Conservation (phyloP, 2,113 vertebrate genomes). For the Petromus typicus region DNA sequence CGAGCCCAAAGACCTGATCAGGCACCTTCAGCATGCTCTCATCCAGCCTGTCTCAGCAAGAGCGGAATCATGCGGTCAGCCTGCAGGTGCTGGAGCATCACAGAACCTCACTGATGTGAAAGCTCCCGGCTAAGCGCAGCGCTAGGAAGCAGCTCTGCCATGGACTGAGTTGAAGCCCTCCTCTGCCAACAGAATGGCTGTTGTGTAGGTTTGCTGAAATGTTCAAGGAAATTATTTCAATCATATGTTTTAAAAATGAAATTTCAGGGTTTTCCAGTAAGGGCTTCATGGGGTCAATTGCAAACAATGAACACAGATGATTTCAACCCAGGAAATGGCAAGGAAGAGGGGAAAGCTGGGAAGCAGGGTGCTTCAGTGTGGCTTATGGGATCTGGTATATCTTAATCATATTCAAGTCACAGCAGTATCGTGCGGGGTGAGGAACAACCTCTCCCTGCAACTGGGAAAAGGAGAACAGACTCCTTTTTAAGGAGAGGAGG, state of each 20-base stretch:
- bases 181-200: not conserved
- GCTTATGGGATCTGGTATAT: not conserved
- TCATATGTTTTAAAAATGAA: constrained; percentile 33
- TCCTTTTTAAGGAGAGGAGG: not conserved
- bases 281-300: not conserved
- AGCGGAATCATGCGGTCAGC: not conserved
- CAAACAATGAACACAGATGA: not conserved
- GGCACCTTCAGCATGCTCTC: not conserved
- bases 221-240: constrained; percentile 40
- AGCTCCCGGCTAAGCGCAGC: too few relatives aligned
- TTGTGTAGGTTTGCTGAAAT: not conserved
- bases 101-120: not conserved
- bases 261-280: constrained; percentile 46
- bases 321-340: not conserved
- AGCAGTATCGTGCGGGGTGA: not conserved
- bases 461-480: not conserved
- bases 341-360: not conserved
- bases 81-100: not conserved
- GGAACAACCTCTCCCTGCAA: not conserved
- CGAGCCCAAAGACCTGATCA: not conserved
- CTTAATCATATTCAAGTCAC: not conserved
- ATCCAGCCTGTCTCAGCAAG: not conserved
- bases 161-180: not conserved
- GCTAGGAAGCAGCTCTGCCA: not conserved
- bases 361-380: not conserved